Evolutionary conservation across 2,113 vertebrate species (phyloP).

Genomic region (Meriones unguiculatus): DNA sequence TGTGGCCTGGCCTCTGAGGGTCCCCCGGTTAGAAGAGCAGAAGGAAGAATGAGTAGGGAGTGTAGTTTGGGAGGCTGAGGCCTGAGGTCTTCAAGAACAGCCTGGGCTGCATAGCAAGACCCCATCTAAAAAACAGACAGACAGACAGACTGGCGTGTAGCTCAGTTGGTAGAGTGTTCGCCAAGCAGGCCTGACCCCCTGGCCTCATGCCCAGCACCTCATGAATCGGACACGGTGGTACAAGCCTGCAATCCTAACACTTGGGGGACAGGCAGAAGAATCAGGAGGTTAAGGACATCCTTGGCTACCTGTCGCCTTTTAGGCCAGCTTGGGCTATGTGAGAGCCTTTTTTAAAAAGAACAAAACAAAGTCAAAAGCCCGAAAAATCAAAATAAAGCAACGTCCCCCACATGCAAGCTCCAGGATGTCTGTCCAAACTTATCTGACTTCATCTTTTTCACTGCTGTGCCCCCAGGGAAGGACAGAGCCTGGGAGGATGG

Average conservation of each 20-base stretch:
- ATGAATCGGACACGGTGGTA: no score
- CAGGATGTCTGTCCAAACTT: rapidly evolving
- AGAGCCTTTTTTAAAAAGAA: neutral
- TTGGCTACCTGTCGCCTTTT: neutral
- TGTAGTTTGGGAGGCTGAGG: neutral
- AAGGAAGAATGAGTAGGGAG: neutral
- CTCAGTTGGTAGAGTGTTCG: neutral
- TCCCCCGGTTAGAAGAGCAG: neutral
- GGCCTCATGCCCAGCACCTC: neutral
- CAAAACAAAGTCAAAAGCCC: neutral
- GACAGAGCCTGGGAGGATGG: neutral
- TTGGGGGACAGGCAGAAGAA: neutral
- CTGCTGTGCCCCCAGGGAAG: neutral
- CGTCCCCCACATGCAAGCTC: neutral
- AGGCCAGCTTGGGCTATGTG: no score
- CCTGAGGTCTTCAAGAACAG: neutral
- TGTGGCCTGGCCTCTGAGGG: neutral
- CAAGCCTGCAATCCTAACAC: neutral
- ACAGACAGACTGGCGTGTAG: neutral
- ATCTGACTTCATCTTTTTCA: neutral
- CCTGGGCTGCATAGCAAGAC: neutral
- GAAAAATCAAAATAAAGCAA: neutral
- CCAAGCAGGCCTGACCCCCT: no score
- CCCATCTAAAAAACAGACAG: neutral
- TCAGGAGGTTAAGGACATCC: neutral